Conservation (phyloP, 35 echinoderm and acorn worm genomes). For the Acanthaster planci region DNA sequence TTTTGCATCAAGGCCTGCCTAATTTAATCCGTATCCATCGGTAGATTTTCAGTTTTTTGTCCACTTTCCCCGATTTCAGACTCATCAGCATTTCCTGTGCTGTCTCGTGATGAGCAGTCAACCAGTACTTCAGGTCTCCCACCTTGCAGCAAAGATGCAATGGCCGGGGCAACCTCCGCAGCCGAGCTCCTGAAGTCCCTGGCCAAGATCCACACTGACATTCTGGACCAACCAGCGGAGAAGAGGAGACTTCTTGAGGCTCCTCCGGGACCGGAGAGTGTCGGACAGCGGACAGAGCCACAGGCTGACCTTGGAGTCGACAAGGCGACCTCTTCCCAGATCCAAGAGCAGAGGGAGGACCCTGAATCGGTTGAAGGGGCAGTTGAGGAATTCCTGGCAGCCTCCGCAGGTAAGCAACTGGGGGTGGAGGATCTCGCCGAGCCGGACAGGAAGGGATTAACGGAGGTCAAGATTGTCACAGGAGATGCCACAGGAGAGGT, state of each 20-base stretch:
- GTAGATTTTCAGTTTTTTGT: too few species aligned
- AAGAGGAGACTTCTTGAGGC: neutral
- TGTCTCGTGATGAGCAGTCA: conserved; percentile 1
- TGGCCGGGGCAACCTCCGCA: neutral
- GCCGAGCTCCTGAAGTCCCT: neutral
- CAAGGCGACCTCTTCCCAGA: neutral
- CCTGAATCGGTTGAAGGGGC: neutral
- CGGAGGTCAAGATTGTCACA: too few species aligned
- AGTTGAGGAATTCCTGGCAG: neutral
- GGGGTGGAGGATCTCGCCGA: neutral
- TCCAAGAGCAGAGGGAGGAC: neutral
- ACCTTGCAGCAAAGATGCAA: neutral
- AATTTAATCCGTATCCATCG: too few species aligned
- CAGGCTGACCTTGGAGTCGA: neutral
- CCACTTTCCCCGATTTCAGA: too few species aligned
- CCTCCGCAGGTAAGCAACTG: neutral
- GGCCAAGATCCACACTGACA: neutral
- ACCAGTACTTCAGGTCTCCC: neutral
- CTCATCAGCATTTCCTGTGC: too few species aligned
- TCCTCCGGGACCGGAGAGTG: neutral
- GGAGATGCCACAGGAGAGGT: neutral
- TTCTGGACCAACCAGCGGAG: neutral
- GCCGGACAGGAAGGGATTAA: neutral
- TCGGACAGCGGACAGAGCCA: neutral
- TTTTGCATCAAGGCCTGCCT: too few species aligned